Conservation (phyloP, 2,888 invertebrate genomes). For the Brenthis ino region DNA sequence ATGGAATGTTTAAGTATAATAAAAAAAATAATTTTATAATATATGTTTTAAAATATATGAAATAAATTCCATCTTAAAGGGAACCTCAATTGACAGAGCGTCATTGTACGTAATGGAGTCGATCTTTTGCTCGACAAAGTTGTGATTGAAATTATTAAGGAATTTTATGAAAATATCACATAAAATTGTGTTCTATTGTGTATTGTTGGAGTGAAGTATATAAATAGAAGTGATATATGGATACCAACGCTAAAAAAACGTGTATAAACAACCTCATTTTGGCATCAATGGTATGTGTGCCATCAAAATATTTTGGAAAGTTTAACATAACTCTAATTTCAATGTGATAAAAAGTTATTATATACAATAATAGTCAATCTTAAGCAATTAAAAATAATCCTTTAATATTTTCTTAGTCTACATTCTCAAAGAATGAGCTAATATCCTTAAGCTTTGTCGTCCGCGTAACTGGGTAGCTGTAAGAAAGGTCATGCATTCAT, state of each 20-base stretch:
- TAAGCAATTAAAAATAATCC: not conserved
- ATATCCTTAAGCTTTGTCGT: slow-evolving; percentile 72
- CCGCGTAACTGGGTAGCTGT: slow-evolving; percentile 81
- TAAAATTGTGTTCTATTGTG: slow-evolving; percentile 59
- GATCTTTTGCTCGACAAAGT: slow-evolving; percentile 67
- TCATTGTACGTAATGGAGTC: slow-evolving; percentile 86
- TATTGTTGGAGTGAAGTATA: slow-evolving; percentile 64
- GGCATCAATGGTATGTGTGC: slow-evolving; percentile 77
- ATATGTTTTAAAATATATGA: not conserved
- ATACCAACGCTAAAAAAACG: slow-evolving; percentile 55
- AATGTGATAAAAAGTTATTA: slow-evolving; percentile 17
- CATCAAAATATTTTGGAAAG: slow-evolving; percentile 84
- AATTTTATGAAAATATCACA: slow-evolving; percentile 62
- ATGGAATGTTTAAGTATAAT: not conserved
- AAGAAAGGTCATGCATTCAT: slow-evolving; percentile 80
- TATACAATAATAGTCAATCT: not conserved
- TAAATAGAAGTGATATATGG: slow-evolving; percentile 62
- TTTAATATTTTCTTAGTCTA: slow-evolving; percentile 9
- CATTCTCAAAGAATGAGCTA: slow-evolving; percentile 25
- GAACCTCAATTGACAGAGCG: slow-evolving; percentile 79
- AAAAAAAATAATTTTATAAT: slow-evolving; percentile 1
- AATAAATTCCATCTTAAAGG: slow-evolving; percentile 64
- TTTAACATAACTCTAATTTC: slow-evolving; percentile 55
- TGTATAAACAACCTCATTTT: slow-evolving; percentile 69
- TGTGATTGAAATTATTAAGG: slow-evolving; percentile 59